Evolutionary conservation across 2,113 vertebrate species (phyloP), one percentile per base, ranked within the genome.

Genomic region (Numenius arquata): DNA sequence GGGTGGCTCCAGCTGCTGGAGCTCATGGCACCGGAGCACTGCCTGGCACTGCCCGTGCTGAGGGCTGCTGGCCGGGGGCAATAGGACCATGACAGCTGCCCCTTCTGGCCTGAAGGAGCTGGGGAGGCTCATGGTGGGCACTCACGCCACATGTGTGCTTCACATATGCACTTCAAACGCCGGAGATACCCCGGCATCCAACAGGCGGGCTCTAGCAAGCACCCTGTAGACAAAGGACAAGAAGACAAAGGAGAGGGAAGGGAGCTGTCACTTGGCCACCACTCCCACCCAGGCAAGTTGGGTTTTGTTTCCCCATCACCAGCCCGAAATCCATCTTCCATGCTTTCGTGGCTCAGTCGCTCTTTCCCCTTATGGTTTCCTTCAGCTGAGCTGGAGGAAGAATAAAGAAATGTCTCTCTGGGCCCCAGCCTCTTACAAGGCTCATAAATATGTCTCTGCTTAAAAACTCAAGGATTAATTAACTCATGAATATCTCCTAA

Each of bases 401-500:
- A 97, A 97, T 95, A 97, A 97, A 97, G 96, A 93, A 95, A 96
- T 34, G 85, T 97, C 95, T 97, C 91, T 96, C 92, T 30, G 55
- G 96, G 96, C 95, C 96, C 91, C 95, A 95, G 95, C 91, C 94
- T 94, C 97, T 97, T 95, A 90, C 93, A 97, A 92, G 97, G 87
- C 93, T 97, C 96, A 97, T 97, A 96, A 97, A 97, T 97, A 94
- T 96, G 96, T 96, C 96, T 96, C 91, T 96, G 95, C 96, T 97
- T 97, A 96, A 96, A 94, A 94, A 91, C 65, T 87, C 94, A 78
- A 95, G 96, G 86, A 97, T 96, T 92, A 97, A 96, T 97, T 97
- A 97, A 96, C 95, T 96, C 93, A 63, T 96, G 93, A 97, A 90
- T 93, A 95, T 95, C 95, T 96, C 90, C 95, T 84, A 77, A 88